These are phyloP conservation scores for Callocephalon fimbriatum DNA, from an alignment of 2,113 vertebrate genomes.

Conservation along the genomic window DNA sequence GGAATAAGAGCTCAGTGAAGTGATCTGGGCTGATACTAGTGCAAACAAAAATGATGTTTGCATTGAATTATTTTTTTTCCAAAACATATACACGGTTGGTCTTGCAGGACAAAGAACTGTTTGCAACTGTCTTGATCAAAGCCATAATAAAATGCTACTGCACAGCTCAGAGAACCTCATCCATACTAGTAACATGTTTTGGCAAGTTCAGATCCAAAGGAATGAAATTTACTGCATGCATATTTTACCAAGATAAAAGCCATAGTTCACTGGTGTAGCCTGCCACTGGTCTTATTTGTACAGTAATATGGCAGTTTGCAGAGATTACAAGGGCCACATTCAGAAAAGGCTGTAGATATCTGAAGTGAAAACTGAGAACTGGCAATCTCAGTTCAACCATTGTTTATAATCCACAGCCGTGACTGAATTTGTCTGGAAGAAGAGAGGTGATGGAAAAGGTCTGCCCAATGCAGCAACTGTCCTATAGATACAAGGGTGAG, in stretches of 20 bases:
- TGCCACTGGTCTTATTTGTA: neutral
- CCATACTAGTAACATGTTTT: neutral
- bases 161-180: neutral
- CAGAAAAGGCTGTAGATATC: neutral
- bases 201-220: neutral
- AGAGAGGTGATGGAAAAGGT: neutral
- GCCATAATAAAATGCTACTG: neutral
- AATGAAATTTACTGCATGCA: neutral
- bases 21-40: neutral
- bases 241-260: neutral
- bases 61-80: neutral
- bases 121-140: neutral
- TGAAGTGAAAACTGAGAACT: neutral
- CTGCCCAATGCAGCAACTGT: neutral
- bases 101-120: neutral
- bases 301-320: fast-evolving
- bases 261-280: neutral
- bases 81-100: neutral
- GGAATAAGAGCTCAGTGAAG: neutral
- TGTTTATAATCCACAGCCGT: neutral
- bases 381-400: neutral
- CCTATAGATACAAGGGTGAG: neutral
- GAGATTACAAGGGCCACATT: neutral
- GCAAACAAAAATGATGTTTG: neutral
- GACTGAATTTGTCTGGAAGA: neutral